Percentiles rank a stretch among this genome's conserved stretches.
These are phyloP conservation scores for Mustela lutreola DNA, from an alignment of 2,113 vertebrate species.

Conservation along the genomic window DNA sequence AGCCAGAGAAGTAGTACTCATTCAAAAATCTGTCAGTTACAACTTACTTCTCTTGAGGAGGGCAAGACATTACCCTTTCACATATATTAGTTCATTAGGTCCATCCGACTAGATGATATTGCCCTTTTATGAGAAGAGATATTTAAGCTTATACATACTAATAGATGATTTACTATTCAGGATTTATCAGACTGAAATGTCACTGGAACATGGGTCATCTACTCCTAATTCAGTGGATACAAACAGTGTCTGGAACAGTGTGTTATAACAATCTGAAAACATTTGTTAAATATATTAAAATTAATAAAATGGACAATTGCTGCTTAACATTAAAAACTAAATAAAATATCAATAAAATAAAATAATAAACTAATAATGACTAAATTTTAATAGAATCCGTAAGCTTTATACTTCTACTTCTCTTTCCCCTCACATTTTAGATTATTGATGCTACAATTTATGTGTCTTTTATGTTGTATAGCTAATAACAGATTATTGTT, in stretches of 20 bases:
- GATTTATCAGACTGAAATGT: neutral
- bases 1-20: neutral
- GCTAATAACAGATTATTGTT: neutral
- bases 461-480: neutral
- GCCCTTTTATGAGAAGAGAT: slow-evolving; percentile 12
- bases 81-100: neutral
- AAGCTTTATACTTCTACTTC: neutral
- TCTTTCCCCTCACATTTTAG: neutral
- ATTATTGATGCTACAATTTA: neutral
- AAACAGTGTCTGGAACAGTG: neutral
- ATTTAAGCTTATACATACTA: slow-evolving; percentile 11
- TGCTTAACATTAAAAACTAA: neutral
- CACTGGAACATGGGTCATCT: neutral
- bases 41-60: neutral
- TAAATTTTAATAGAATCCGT: neutral
- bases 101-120: neutral
- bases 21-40: neutral
- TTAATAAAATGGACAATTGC: slow-evolving; percentile 28
- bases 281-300: neutral
- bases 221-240: neutral
- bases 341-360: neutral
- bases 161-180: neutral
- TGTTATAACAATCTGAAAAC: slow-evolving; percentile 16
- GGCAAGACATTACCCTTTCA: neutral
- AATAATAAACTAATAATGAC: no score